These are phyloP conservation scores for Eupithecia exiguata DNA, from an alignment of 2,888 invertebrate genomes.

Conservation along the genomic window DNA sequence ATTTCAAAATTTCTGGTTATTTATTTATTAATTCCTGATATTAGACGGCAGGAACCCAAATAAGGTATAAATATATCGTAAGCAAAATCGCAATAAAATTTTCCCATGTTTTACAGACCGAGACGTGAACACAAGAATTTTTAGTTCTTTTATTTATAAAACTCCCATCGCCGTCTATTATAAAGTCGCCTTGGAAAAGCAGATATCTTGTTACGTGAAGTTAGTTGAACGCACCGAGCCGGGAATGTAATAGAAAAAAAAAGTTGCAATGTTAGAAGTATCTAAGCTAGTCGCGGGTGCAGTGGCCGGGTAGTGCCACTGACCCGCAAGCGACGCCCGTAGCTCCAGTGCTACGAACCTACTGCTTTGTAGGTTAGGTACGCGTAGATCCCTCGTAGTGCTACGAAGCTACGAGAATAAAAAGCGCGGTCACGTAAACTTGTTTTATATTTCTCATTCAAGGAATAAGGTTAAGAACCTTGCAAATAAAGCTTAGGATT, in stretches of 20 bases:
- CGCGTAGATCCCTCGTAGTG: slow-evolving; percentile 57
- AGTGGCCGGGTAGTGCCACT: slow-evolving; percentile 79
- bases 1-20: neutral
- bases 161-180: slow-evolving; percentile 33
- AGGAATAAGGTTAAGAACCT: slow-evolving; percentile 35
- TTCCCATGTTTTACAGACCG: slow-evolving; percentile 16
- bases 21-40: neutral
- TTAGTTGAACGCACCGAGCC: slow-evolving; percentile 61
- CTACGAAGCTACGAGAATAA: slow-evolving; percentile 67
- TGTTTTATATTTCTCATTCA: slow-evolving; percentile 34
- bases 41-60: neutral
- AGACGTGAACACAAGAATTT: slow-evolving; percentile 16
- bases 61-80: neutral
- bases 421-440: slow-evolving; percentile 43
- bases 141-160: slow-evolving; percentile 21
- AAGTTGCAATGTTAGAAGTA: slow-evolving; percentile 79
- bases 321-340: slow-evolving; percentile 68
- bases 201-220: slow-evolving; percentile 50
- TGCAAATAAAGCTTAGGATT: slow-evolving; percentile 33
- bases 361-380: neutral
- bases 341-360: slow-evolving; percentile 48
- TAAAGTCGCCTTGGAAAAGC: slow-evolving; percentile 36
- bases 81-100: neutral
- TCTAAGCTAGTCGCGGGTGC: slow-evolving; percentile 80
- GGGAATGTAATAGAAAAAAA: slow-evolving; percentile 81